phyloP scores from a whole-genome alignment of 2,113 vertebrate genomes.

The Cyrtonyx montezumae region DNA sequence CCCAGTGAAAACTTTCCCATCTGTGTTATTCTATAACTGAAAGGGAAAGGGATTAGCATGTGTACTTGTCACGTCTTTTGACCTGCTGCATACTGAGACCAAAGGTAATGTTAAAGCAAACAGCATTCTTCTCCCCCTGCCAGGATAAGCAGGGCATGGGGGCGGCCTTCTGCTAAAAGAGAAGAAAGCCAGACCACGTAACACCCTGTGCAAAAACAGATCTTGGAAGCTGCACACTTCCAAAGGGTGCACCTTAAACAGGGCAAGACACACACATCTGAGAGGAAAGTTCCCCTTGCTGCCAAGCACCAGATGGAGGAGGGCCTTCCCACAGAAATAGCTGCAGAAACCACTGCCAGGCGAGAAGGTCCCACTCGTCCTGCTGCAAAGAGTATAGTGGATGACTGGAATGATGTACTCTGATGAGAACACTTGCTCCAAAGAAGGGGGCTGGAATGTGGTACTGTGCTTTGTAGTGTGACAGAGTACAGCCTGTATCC shows the following conservation, averaged over 20 bases:
- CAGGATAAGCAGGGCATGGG: constrained; percentile 37
- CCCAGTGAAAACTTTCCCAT: constrained; percentile 77
- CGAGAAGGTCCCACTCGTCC: constrained; percentile 37
- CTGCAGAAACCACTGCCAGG: no score
- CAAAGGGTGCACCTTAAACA: no score
- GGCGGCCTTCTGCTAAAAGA: background rate
- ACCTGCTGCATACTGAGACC: constrained; percentile 73
- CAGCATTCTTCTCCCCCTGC: constrained; percentile 59
- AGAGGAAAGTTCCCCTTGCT: no score
- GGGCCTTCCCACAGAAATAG: no score
- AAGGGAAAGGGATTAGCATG: constrained; percentile 74
- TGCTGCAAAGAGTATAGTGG: constrained; percentile 21
- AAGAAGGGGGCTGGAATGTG: background rate
- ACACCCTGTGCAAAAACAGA: no score
- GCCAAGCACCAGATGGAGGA: no score
- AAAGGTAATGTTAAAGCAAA: constrained; percentile 67
- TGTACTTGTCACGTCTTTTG: constrained; percentile 79
- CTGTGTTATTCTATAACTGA: constrained; percentile 82
- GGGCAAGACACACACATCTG: no score
- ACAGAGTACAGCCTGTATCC: background rate
- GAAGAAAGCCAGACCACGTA: constrained; percentile 13
- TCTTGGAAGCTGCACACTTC: no score
- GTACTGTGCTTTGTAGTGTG: background rate
- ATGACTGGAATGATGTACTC: background rate
- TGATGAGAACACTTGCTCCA: background rate